phyloP scores from a whole-genome alignment of 2,113 vertebrate species.

The Scomber scombrus region DNA sequence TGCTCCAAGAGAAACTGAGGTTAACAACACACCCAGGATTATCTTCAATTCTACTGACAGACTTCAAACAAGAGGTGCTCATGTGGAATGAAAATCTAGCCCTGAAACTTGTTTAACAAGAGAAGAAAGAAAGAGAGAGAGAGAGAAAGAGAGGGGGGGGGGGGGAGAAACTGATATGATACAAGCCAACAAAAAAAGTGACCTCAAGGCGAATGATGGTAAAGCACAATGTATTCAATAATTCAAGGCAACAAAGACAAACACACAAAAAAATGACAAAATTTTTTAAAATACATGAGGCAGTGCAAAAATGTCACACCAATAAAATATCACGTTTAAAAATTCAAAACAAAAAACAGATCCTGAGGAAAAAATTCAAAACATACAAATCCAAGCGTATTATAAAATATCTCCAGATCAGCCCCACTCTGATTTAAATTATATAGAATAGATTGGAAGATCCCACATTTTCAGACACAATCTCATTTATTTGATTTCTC shows the following conservation, averaged over 20 bases:
- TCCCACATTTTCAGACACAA: constrained; percentile 58
- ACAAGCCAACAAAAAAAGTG: constrained; percentile 56
- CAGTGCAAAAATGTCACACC: constrained; percentile 86
- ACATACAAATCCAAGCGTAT: constrained; percentile 68
- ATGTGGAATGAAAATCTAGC: constrained; percentile 58
- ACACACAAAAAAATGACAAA: constrained; percentile 57
- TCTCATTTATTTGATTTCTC: constrained; percentile 64
- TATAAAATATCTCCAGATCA: constrained; percentile 73
- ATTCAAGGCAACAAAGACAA: constrained; percentile 82
- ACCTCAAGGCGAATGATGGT: constrained; percentile 72
- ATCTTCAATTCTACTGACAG: constrained; percentile 5
- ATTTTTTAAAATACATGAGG: constrained; percentile 76
- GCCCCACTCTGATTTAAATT: constrained; percentile 79
- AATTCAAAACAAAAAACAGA: constrained; percentile 72
- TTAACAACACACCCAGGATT: constrained; percentile 6
- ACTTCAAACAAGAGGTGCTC: constrained; percentile 4
- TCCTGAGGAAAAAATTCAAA: constrained; percentile 83
- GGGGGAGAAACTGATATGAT: constrained; percentile 34
- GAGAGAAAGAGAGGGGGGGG: background rate
- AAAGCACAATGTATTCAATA: constrained; percentile 83
- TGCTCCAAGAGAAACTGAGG: constrained; percentile 13
- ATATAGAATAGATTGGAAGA: constrained; percentile 74
- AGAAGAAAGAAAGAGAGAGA: background rate
- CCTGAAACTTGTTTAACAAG: constrained; percentile 17
- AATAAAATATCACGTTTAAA: constrained; percentile 78